phyloP scores from a whole-genome alignment of 2,113 vertebrate species.

The Sceloporus tristichus region DNA sequence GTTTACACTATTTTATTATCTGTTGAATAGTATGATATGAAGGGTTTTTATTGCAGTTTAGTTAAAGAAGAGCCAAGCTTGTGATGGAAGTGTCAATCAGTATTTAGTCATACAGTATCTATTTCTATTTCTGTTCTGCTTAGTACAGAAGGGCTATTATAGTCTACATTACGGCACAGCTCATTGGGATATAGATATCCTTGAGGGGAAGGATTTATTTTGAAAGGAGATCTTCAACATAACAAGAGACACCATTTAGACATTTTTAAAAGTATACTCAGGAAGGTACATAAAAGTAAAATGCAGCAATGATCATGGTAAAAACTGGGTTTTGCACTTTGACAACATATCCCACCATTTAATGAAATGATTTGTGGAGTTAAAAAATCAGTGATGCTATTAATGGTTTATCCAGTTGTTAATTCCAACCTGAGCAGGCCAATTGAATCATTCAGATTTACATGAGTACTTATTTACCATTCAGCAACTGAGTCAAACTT shows the following conservation, averaged over 20 bases:
- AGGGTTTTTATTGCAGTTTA: conserved; percentile 78
- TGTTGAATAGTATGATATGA: conserved; percentile 74
- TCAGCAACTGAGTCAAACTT: no score
- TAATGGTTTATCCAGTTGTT: not conserved
- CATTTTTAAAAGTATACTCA: conserved; percentile 72
- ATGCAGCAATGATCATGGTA: conserved; percentile 65
- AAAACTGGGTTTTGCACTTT: conserved; percentile 56
- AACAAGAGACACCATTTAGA: conserved; percentile 81
- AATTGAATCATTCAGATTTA: no score
- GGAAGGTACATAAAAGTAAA: conserved; percentile 71
- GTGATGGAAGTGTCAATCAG: conserved; percentile 82
- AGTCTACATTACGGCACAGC: conserved; percentile 81
- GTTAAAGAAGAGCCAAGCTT: conserved; percentile 74
- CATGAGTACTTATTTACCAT: no score
- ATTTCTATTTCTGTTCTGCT: conserved; percentile 80
- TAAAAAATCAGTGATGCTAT: conserved; percentile 24
- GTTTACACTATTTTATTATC: conserved; percentile 79
- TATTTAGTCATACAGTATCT: conserved; percentile 86
- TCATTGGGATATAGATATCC: conserved; percentile 82
- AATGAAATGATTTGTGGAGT: conserved; percentile 44
- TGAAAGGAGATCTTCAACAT: conserved; percentile 81
- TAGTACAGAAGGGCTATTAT: conserved; percentile 85
- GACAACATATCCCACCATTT: conserved; percentile 31
- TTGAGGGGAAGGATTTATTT: conserved; percentile 83
- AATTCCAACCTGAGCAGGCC: no score